Conservation (phyloP, 2,113 vertebrate genomes). For the Onychostruthus taczanowskii region DNA sequence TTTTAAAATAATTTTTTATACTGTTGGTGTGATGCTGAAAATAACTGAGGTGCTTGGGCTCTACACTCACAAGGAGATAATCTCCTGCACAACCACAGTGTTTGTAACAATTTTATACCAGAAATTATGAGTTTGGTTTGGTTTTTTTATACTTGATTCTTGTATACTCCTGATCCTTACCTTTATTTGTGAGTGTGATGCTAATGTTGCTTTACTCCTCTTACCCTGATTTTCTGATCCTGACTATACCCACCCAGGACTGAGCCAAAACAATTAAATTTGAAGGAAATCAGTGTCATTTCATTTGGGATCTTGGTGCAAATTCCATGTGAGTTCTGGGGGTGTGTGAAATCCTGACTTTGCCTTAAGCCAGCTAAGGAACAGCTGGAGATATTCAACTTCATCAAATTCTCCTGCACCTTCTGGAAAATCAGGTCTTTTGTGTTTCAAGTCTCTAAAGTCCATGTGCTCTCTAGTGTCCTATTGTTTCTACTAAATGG, state of each 20-base stretch:
- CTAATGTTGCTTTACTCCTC: background rate
- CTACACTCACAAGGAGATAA: background rate
- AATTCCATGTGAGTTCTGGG: background rate
- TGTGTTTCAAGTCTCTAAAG: background rate
- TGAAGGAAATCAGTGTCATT: background rate
- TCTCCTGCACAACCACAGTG: background rate
- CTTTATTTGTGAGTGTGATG: background rate
- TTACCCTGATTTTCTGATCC: background rate
- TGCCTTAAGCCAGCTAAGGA: background rate
- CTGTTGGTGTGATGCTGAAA: background rate
- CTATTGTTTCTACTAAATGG: background rate
- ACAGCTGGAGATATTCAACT: background rate
- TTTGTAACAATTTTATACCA: conserved; percentile 17
- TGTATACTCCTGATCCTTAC: background rate
- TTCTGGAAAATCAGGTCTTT: background rate
- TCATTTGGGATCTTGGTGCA: background rate
- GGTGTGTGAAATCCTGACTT: background rate
- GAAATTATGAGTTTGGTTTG: background rate
- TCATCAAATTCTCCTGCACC: background rate
- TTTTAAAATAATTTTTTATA: background rate
- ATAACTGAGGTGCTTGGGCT: background rate
- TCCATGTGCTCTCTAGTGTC: background rate
- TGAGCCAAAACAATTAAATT: background rate
- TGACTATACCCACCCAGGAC: background rate
- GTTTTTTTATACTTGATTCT: background rate